Conservation (phyloP, 2,113 vertebrate genomes). For the Python bivittatus region DNA sequence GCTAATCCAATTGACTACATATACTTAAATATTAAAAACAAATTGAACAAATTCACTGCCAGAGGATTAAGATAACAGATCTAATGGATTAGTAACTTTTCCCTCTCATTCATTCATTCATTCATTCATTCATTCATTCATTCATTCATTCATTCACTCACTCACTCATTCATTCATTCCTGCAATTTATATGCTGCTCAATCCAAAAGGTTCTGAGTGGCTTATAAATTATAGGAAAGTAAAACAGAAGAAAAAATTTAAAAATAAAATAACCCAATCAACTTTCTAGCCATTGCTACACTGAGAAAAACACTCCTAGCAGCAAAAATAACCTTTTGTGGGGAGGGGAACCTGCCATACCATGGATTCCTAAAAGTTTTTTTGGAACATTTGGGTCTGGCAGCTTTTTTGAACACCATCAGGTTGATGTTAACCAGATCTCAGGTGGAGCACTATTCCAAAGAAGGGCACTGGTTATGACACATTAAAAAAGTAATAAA, state of each 20-base stretch:
- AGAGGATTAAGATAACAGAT: background rate
- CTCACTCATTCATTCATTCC: background rate
- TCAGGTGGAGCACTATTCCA: background rate
- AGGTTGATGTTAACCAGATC: background rate
- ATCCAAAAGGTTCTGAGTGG: background rate
- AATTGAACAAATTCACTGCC: background rate
- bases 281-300: background rate
- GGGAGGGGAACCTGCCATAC: background rate
- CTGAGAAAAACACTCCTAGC: background rate
- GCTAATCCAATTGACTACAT: background rate
- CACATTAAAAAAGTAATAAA: constrained; percentile 17
- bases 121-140: background rate
- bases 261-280: background rate
- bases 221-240: background rate
- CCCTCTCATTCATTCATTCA: background rate
- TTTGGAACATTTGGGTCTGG: background rate
- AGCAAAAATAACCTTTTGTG: background rate
- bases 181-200: background rate
- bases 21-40: background rate
- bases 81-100: background rate
- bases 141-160: background rate
- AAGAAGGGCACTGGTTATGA: constrained; percentile 12
- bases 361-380: background rate
- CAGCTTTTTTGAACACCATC: background rate
- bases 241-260: background rate